A percentile compares a stretch with the other conserved stretches of the same genome.
Evolutionary conservation across 1,140 invertebrate species (phyloP).

Genomic region (Colletes gigas): DNA sequence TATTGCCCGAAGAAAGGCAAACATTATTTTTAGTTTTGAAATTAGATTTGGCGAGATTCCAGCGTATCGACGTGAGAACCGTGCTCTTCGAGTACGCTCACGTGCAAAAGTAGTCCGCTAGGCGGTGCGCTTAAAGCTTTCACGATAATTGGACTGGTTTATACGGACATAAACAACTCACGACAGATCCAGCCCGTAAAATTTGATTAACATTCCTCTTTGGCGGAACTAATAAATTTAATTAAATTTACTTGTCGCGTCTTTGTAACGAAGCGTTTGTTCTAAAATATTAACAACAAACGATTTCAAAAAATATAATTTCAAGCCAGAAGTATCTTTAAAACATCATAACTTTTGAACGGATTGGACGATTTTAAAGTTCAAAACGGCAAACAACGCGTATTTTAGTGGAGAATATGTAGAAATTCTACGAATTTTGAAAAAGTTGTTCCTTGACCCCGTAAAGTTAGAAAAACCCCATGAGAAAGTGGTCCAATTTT

Average conservation of each 20-base stretch:
- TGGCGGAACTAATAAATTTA: conserved; percentile 29
- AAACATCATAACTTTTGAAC: too few relatives aligned
- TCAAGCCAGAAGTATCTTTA: too few relatives aligned
- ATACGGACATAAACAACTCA: conserved; percentile 42
- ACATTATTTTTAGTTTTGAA: conserved; percentile 42
- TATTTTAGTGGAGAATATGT: too few relatives aligned
- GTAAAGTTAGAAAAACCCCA: too few relatives aligned
- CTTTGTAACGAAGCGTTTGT: not conserved
- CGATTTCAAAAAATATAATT: not conserved
- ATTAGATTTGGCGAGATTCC: conserved; percentile 51
- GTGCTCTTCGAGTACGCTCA: conserved; percentile 6
- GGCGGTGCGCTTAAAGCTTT: conserved; percentile 38
- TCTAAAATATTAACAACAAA: not conserved
- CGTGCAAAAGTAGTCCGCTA: conserved; percentile 42
- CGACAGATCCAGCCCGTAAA: conserved; percentile 48
- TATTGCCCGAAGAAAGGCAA: conserved; percentile 15
- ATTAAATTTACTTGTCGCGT: conserved; percentile 8
- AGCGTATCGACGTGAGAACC: conserved; percentile 41
- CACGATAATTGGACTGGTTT: conserved; percentile 56
- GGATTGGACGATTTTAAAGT: too few relatives aligned
- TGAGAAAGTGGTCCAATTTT: too few relatives aligned
- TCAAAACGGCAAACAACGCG: too few relatives aligned
- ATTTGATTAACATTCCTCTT: conserved; percentile 55
- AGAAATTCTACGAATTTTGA: too few relatives aligned
- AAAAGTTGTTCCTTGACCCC: too few relatives aligned